Evolutionary conservation across 2,888 invertebrate species (phyloP), one percentile per base, ranked within the genome.

Genomic region (Nebria salina): DNA sequence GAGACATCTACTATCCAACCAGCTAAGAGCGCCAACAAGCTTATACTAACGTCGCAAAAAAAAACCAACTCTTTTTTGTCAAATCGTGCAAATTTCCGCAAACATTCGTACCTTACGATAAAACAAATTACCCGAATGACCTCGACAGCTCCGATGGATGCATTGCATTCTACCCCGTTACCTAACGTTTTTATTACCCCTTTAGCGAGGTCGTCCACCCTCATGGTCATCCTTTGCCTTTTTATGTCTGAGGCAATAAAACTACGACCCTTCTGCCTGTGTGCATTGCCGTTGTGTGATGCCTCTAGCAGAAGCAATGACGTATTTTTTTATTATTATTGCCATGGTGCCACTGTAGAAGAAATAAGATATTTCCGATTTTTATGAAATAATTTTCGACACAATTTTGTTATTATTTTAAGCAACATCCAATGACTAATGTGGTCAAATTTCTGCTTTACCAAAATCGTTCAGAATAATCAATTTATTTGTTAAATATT

Each of bases 101-200:
- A 80, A 80, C 80, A 80, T 43, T 54, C 77, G 65, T 72, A 77
- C 70, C 20, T 20, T n/a, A 20, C 75, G 68, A 80, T 80, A 80
- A 80, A 80, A 75, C 68, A 80, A 80, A 80, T 80, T 80, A 75
- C 75, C 75, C 79, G 43, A 75, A 9, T 54, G 79, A 80, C 79
- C 79, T 80, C 79, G 79, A 70, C 76, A 77, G 76, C 25, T 43
- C 70, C 70, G 54, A n/a, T 78, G 34, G 42, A 43, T 74, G 65
- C 72, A 72, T 11, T 78, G 65, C 66, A 75, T 80, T 68, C 65
- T 77, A 72, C 72, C 80, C 80, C 80, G 80, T 80, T 80, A 75
- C 70, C 85, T 84, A 85, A 85, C 84, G 82, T 82, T 84, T 85
- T 86, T 85, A 85, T 85, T 85, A 83, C 83, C 83, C 83, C 83